phyloP scores from a whole-genome alignment of 92 coral and sea anemone species.

The Palythoa grandis region DNA sequence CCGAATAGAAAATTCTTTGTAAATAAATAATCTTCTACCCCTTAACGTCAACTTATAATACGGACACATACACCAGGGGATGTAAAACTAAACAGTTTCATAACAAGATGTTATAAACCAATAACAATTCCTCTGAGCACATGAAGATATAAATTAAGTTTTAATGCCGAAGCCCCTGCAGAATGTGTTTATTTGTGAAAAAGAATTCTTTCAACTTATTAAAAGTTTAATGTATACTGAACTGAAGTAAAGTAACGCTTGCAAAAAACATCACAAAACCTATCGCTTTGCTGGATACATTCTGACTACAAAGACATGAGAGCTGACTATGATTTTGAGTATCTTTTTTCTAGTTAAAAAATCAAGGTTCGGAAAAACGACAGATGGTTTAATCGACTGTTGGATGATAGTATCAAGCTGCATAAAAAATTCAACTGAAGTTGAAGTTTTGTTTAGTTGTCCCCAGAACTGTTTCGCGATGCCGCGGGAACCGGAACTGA shows the following conservation, averaged over 20 bases:
- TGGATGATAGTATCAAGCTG: constrained; percentile 19
- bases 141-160: neutral
- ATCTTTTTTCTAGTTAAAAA: neutral
- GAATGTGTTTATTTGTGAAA: constrained; percentile 17
- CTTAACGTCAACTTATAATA: constrained; percentile 21
- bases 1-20: constrained; percentile 5
- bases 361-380: neutral
- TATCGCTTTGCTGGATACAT: neutral
- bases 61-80: neutral
- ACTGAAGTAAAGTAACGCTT: constrained; percentile 23
- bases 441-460: neutral
- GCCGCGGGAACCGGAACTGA: constrained; percentile 3
- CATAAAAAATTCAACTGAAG: constrained; percentile 18
- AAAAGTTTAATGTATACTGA: constrained; percentile 17
- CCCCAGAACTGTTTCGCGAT: constrained; percentile 12
- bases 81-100: neutral
- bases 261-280: constrained; percentile 4
- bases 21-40: constrained; percentile 28
- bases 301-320: neutral
- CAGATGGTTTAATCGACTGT: constrained; percentile 27
- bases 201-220: constrained; percentile 23
- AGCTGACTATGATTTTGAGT: neutral
- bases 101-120: neutral
- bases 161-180: constrained; percentile 2
- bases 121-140: neutral